Base-by-base conservation (phyloP, 2,888 invertebrate species). In the Euzophera pinguis region DNA sequence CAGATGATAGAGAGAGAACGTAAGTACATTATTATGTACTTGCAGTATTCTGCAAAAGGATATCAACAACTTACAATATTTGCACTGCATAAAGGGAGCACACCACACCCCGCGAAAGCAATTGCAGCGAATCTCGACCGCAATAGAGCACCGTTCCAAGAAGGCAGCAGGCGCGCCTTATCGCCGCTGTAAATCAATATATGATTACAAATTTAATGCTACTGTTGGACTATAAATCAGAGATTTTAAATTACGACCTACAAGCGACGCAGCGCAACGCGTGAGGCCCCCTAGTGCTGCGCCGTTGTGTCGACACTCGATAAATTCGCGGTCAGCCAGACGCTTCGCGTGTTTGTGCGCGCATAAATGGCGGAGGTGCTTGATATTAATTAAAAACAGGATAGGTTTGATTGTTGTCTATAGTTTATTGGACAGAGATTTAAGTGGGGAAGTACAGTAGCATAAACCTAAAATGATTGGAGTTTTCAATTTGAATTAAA, bases 201-300 rank as follows among this genome's bases (percentile, higher is more conserved):
- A 87, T 88, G 88, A 90, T 89, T 89, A 90, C 89, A 90, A 89
- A 89, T 90, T 89, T 90, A 89, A 89, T 89, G 89, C 89, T 89
- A 90, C 89, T 83, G 89, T 89, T 88, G 84, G 75, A 75, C 81
- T 81, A 86, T 90, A 90, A 90, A 90, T 90, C 89, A 86, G 81
- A 67, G 73, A 84, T 87, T 88, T 87, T 86, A 87, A 89, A 87
- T 89, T 86, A 89, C 87, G 89, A 85, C 76, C 76, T 85, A 86
- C 87, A 80, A 75, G 81, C 78, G 76, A 78, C 75, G 84, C 75
- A 79, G 79, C 76, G 43, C 32, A 35, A 43, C 86, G 88, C 88
- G 88, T 85, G 87, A 84, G 88, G 82, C 86, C 88, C 86, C 87
- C 87, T 88, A 87, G 88, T 87, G 88, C 65, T 82, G 89, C 78